phyloP scores from a whole-genome alignment of 2,888 invertebrate species.

The Apotomis betuletana region DNA sequence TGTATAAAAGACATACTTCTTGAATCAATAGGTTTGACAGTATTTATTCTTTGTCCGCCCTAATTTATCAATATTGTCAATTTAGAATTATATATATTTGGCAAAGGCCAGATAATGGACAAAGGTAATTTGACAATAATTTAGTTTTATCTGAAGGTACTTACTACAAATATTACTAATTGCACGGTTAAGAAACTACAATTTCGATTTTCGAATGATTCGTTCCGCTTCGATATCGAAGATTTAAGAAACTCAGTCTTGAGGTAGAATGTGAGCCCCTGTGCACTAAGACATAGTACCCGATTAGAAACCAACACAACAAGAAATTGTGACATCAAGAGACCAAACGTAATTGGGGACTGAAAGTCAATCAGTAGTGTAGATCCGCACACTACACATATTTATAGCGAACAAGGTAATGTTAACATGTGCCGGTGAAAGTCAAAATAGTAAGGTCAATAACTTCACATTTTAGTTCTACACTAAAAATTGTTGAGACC shows the following conservation, averaged over 20 bases:
- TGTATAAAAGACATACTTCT: slow-evolving; percentile 10
- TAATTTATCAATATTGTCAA: slow-evolving; percentile 19
- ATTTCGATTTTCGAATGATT: slow-evolving; percentile 2
- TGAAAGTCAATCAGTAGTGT: too few species aligned
- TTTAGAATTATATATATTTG: slow-evolving; percentile 1
- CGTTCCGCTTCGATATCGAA: slow-evolving; percentile 7
- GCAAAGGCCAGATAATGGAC: background rate
- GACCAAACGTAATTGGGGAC: too few species aligned
- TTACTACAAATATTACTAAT: slow-evolving; percentile 13
- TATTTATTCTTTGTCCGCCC: background rate
- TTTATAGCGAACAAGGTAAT: too few species aligned
- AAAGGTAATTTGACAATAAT: slow-evolving; percentile 13
- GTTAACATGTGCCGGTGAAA: too few species aligned
- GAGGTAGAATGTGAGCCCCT: slow-evolving; percentile 7
- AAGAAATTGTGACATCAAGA: background rate
- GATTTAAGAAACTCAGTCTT: slow-evolving; percentile 38
- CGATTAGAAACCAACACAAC: background rate
- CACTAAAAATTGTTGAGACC: too few species aligned
- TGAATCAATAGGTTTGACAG: background rate
- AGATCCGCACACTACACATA: too few species aligned
- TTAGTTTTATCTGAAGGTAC: slow-evolving; percentile 1
- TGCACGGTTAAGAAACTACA: slow-evolving; percentile 4
- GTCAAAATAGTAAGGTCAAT: too few species aligned
- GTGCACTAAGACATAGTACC: background rate
- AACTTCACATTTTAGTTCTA: too few species aligned